phyloP scores from a whole-genome alignment of 2,797 vertebrate species.

The Pterois miles region DNA sequence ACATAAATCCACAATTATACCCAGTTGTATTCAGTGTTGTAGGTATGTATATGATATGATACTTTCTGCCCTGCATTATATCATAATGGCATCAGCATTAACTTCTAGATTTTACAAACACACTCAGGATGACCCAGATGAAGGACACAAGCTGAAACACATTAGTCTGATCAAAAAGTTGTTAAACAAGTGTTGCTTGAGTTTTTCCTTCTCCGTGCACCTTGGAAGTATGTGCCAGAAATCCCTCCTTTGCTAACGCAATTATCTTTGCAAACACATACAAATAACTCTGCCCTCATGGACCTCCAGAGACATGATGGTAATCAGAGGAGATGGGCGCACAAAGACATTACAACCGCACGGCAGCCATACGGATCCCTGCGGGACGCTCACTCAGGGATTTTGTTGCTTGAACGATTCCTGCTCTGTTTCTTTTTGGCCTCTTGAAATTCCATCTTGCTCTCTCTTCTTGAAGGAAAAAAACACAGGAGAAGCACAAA shows the following conservation, averaged over 20 bases:
- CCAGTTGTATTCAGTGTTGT: too few species aligned
- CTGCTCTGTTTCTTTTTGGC: constrained; percentile 64
- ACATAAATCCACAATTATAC: not conserved
- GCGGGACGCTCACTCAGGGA: constrained; percentile 36
- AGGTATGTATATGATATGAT: not conserved
- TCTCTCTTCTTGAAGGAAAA: constrained; percentile 43
- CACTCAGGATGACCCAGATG: not conserved
- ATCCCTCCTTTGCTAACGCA: not conserved
- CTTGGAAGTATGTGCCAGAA: not conserved
- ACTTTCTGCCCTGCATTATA: too few species aligned
- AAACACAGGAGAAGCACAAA: constrained; percentile 48
- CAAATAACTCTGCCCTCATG: constrained; percentile 26
- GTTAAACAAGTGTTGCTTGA: not conserved
- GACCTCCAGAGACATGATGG: constrained; percentile 53
- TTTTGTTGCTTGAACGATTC: constrained; percentile 55
- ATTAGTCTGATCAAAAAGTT: not conserved
- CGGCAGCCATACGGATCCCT: constrained; percentile 51
- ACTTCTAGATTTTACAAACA: constrained; percentile 4
- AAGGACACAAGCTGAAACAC: not conserved
- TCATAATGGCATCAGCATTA: not conserved
- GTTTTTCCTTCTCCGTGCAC: not conserved
- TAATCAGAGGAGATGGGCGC: constrained; percentile 70
- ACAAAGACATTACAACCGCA: constrained; percentile 64
- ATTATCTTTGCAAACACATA: constrained; percentile 28
- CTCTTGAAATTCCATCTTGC: constrained; percentile 70